A percentile compares a stretch with the other conserved stretches of the same genome.
These are phyloP conservation scores for Epinephelus lanceolatus DNA, from an alignment of 2,113 vertebrate genomes.

Conservation along the genomic window DNA sequence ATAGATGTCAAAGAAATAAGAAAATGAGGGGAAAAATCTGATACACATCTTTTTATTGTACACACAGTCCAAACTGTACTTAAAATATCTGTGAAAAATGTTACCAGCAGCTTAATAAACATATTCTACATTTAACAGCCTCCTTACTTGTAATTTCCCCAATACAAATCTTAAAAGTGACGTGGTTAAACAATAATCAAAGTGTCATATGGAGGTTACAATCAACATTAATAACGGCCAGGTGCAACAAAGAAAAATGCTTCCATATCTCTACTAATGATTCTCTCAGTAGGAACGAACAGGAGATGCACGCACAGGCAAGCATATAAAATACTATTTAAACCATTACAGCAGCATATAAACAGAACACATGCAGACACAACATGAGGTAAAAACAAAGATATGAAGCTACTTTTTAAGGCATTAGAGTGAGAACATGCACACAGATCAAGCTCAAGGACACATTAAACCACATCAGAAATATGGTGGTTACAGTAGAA, in stretches of 20 bases:
- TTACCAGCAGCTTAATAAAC: conserved; percentile 35
- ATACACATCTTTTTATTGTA: conserved; percentile 49
- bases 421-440: conserved; percentile 68
- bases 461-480: neutral
- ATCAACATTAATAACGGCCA: conserved; percentile 31
- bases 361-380: conserved; percentile 32
- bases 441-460: neutral
- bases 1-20: neutral
- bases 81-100: conserved; percentile 50
- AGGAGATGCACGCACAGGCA: conserved; percentile 29
- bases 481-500: conserved; percentile 44
- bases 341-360: conserved; percentile 42
- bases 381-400: conserved; percentile 17
- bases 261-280: conserved; percentile 3
- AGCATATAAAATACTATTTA: conserved; percentile 43
- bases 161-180: conserved; percentile 40
- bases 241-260: conserved; percentile 44
- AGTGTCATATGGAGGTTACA: conserved; percentile 8
- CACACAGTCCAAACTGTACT: conserved; percentile 44
- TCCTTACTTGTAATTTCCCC: neutral
- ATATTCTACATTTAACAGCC: conserved; percentile 21
- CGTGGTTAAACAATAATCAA: conserved; percentile 45
- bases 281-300: conserved; percentile 31
- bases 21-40: neutral
- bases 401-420: conserved; percentile 44